Base-by-base conservation (phyloP, 92 coral and sea anemone species). In the Epizoanthus ramosus region DNA sequence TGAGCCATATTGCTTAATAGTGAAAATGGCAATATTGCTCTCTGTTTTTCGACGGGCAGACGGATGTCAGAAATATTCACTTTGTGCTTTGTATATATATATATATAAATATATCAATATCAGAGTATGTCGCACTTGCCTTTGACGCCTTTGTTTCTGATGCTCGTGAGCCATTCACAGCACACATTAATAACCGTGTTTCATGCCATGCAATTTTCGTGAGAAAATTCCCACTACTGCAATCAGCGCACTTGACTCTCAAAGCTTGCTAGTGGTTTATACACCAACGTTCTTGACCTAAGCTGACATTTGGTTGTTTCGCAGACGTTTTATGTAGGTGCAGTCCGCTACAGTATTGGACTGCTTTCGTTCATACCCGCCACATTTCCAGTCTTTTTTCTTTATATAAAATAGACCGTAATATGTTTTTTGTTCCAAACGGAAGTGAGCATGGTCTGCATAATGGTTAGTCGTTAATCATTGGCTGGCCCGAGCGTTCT, bases 241-340 rank as follows among this genome's bases (percentile, higher is more conserved):
- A 33, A 67, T 37, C 50, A 65, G 71, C 37, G 22, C 5, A 67
- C 72, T 67, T 67, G 72, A 67, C 47, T 33, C n/a, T 28, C 70
- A 5, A 25, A 65, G 70, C 70, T 65, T 23, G 68, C 68, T 63
- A 17, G 23, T 63, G 68, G 23, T 19, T 50, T 19, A 25, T 13
- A 3, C 21, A 1, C 5, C 16, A 9, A 16, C 10, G 6, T 15
- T 67, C 22, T 33, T 67, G 50, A 67, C 72, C 72, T 21, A 6
- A 14, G 17, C 72, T 67, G 72, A 67, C 72, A 67, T 5, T 14
- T 28, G 43, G 4, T 65, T 65, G 19, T 67, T 67, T 67, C 10
- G 13, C 39, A n/a, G 47, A 33, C 39, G 72, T 67, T 24, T 67
- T 41, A 3, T 14, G 72, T 37, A 37, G 72, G 72, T 67, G 72